Conservation (phyloP, 2,888 invertebrate genomes). For the Drosophila cyrtoloma region DNA sequence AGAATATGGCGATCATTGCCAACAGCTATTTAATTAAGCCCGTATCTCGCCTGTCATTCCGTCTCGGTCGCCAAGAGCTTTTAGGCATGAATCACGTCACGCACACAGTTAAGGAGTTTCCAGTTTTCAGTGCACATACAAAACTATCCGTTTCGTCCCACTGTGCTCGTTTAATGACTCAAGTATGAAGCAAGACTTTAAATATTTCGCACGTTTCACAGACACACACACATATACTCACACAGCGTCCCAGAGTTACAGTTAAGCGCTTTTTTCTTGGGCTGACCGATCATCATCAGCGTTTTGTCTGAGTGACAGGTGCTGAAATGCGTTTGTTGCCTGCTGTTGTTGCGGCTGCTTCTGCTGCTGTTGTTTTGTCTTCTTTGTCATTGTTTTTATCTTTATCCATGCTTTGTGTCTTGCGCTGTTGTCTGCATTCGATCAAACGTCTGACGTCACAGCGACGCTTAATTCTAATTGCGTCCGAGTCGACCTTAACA, state of each 20-base stretch:
- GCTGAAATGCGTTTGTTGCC: slow-evolving; percentile 44
- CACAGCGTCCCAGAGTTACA: slow-evolving; percentile 49
- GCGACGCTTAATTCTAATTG: slow-evolving; percentile 31
- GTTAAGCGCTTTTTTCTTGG: slow-evolving; percentile 58
- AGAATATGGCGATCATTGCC: slow-evolving; percentile 16
- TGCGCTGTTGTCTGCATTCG: slow-evolving; percentile 19
- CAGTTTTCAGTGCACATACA: slow-evolving; percentile 23
- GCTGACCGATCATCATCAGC: slow-evolving; percentile 51
- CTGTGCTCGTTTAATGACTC: slow-evolving; percentile 69
- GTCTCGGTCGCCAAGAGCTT: slow-evolving; percentile 5
- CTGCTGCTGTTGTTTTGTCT: slow-evolving; percentile 26
- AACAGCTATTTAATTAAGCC: slow-evolving; percentile 55
- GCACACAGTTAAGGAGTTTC: slow-evolving; percentile 37
- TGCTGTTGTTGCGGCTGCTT: slow-evolving; percentile 11
- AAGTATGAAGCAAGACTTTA: slow-evolving; percentile 59
- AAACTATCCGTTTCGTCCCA: slow-evolving; percentile 34
- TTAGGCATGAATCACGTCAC: slow-evolving; percentile 48
- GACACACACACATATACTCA: slow-evolving; percentile 19
- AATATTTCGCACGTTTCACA: slow-evolving; percentile 73
- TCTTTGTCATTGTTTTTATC: slow-evolving; percentile 12
- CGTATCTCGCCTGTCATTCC: slow-evolving; percentile 21
- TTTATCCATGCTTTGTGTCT: slow-evolving; percentile 8
- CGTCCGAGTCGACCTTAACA: slow-evolving; percentile 54
- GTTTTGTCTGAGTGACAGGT: slow-evolving; percentile 59
- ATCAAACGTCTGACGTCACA: slow-evolving; percentile 40